Conservation (phyloP, 2,113 vertebrate genomes). For the Leuciscus idus region DNA sequence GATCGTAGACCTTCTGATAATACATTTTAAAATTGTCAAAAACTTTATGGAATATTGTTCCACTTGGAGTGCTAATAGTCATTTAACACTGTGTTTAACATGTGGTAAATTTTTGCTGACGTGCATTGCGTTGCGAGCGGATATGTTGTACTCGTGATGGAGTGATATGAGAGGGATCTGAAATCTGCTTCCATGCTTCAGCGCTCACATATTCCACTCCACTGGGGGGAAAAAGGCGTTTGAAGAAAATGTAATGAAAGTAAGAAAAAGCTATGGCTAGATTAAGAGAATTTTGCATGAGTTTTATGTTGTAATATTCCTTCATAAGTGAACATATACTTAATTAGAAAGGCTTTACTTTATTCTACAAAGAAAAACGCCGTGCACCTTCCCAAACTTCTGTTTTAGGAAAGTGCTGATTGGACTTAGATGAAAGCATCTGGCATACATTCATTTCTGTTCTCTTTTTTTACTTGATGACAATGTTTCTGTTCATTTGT, state of each 20-base stretch:
- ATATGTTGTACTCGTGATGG: background rate
- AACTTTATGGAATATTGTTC: background rate
- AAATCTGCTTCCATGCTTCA: background rate
- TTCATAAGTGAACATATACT: conserved; percentile 5
- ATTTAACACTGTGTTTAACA: background rate
- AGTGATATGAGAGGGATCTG: background rate
- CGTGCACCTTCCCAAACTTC: conserved; percentile 19
- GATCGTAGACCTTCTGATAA: background rate
- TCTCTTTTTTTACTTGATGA: conserved; percentile 2
- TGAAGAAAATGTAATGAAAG: background rate
- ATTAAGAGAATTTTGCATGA: conserved; percentile 5
- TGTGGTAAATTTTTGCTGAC: background rate
- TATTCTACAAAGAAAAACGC: background rate
- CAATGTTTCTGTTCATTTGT: conserved; percentile 1
- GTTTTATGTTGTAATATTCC: conserved; percentile 3
- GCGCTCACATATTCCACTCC: background rate
- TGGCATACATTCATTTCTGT: conserved; percentile 21
- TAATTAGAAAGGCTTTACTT: conserved; percentile 4
- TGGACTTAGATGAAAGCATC: conserved; percentile 23
- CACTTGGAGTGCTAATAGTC: background rate
- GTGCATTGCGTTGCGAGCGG: background rate
- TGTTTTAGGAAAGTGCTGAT: conserved; percentile 31
- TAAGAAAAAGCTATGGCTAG: background rate
- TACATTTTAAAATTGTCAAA: background rate
- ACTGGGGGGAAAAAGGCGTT: background rate